Evolutionary conservation across 2,797 vertebrate genomes (phyloP).

Genomic region (Acestrorhynchus altus): DNA sequence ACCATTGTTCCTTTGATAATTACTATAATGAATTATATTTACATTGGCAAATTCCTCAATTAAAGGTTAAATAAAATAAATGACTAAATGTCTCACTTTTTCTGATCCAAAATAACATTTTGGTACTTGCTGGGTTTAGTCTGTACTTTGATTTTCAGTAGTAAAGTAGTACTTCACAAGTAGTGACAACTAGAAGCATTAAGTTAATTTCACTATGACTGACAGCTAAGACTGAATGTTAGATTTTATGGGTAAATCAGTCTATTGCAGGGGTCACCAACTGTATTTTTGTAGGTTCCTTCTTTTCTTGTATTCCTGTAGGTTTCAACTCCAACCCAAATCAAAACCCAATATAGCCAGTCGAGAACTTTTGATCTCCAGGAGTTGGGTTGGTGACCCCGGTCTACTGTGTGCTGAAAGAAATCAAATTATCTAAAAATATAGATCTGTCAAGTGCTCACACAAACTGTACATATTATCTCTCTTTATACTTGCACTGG

Average conservation of each 20-base stretch:
- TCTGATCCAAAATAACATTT: not conserved
- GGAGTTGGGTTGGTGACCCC: too few relatives aligned
- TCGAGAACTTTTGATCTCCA: too few relatives aligned
- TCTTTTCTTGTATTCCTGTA: too few relatives aligned
- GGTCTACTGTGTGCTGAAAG: not conserved
- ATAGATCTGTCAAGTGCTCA: slow-evolving; percentile 35
- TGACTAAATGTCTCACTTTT: not conserved
- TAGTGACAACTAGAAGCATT: not conserved
- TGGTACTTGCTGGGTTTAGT: not conserved
- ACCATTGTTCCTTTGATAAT: not conserved
- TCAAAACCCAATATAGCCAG: too few relatives aligned
- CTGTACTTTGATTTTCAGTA: not conserved
- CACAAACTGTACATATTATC: not conserved
- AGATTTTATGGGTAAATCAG: not conserved
- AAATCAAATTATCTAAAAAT: not conserved
- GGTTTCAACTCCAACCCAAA: too few relatives aligned
- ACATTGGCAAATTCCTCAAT: not conserved
- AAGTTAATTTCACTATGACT: not conserved
- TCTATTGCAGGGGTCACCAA: too few relatives aligned
- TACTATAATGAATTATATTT: not conserved
- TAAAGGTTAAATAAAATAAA: not conserved
- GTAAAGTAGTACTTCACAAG: not conserved
- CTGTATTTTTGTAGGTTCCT: too few relatives aligned
- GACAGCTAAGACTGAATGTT: not conserved
- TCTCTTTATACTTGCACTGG: not conserved